These are phyloP conservation scores for Dolichoris vasculosae DNA, from an alignment of 1,140 invertebrate species.

Conservation along the genomic window DNA sequence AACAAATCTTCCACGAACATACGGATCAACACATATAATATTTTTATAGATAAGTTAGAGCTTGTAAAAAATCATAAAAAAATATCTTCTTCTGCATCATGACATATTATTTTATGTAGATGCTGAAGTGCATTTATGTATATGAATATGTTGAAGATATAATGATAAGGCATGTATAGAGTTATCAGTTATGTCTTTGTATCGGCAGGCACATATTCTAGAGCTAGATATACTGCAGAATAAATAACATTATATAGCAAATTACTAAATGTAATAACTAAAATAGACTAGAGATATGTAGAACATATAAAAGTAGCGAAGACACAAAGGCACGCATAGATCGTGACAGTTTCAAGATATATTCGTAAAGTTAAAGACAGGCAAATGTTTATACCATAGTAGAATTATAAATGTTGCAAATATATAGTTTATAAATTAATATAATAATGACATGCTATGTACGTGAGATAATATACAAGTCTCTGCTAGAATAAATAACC, in stretches of 20 bases:
- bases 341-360: neutral
- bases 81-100: too few species aligned
- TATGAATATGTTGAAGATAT: neutral
- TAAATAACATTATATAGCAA: conserved; percentile 16
- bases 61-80: too few species aligned
- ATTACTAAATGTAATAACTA: conserved; percentile 12
- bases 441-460: conserved; percentile 34
- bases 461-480: conserved; percentile 4
- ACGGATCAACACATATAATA: too few species aligned
- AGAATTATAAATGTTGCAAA: neutral
- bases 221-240: conserved; percentile 18
- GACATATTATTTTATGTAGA: too few species aligned
- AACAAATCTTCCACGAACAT: too few species aligned
- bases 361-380: conserved; percentile 12
- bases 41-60: too few species aligned
- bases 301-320: neutral
- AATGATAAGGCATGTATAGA: too few species aligned
- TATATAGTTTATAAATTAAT: conserved; percentile 3
- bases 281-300: neutral
- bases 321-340: neutral
- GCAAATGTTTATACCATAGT: neutral
- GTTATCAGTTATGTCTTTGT: neutral
- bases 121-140: too few species aligned
- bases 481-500: neutral
- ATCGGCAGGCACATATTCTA: conserved; percentile 38